A percentile compares a stretch with the other conserved stretches of the same genome.
Conservation (phyloP, 1,140 invertebrate species). For the Halictus rubicundus region DNA sequence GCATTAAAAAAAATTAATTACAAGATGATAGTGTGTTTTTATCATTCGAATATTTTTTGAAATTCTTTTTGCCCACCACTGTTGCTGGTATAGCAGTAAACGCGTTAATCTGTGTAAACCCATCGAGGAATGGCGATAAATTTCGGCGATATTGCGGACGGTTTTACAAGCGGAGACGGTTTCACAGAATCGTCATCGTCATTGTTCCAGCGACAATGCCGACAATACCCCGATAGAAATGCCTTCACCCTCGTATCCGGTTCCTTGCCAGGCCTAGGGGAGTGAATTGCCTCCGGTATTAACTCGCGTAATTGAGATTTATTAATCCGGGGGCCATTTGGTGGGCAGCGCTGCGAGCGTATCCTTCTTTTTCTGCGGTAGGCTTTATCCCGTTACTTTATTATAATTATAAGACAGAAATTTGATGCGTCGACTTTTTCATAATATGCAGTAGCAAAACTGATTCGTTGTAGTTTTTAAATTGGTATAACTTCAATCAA, state of each 20-base stretch:
- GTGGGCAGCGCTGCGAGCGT: constrained; percentile 60
- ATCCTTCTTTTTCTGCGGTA: constrained; percentile 45
- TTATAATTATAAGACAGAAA: constrained; percentile 36
- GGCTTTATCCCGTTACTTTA: constrained; percentile 51
- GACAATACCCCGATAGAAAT: constrained; percentile 54
- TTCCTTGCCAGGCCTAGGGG: constrained; percentile 52
- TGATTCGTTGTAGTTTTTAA: neutral
- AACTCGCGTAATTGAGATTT: constrained; percentile 79
- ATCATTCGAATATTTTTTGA: too few species aligned
- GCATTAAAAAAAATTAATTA: too few species aligned
- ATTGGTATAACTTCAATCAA: too few species aligned
- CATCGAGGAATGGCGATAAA: constrained; percentile 30
- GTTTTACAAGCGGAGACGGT: constrained; percentile 50
- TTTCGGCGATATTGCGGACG: constrained; percentile 31
- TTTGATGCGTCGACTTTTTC: neutral
- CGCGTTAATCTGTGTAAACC: neutral
- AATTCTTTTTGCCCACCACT: too few species aligned
- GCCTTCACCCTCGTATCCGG: constrained; percentile 69
- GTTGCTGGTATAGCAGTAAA: too few species aligned
- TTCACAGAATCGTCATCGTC: constrained; percentile 46
- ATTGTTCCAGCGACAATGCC: constrained; percentile 69
- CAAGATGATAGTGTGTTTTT: too few species aligned
- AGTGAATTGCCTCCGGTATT: constrained; percentile 72
- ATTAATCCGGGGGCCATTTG: constrained; percentile 73
- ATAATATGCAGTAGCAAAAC: neutral